A percentile compares a stretch with the other conserved stretches of the same genome.
Conservation (phyloP, 2,113 vertebrate species). For the Felis chaus region DNA sequence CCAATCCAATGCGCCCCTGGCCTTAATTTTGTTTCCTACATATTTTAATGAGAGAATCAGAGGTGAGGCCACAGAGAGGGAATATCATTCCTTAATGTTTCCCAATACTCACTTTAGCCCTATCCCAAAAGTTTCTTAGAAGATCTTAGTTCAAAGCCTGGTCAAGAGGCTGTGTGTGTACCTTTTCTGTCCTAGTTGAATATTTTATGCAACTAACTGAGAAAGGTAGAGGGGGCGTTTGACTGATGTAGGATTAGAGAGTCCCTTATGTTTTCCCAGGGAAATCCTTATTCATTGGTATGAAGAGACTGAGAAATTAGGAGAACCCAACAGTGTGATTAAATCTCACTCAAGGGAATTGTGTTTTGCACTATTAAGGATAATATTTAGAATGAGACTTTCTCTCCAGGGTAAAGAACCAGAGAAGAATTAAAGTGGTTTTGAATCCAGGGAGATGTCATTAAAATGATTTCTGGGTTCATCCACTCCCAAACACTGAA, state of each 20-base stretch:
- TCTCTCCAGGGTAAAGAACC: not conserved
- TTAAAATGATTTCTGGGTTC: not conserved
- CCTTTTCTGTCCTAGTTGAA: not conserved
- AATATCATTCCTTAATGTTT: not conserved
- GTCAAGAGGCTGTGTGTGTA: not conserved
- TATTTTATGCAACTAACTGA: not conserved
- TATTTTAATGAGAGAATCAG: not conserved
- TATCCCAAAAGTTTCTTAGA: not conserved
- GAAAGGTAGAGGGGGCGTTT: not conserved
- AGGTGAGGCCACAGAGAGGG: not conserved
- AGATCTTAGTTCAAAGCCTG: slow-evolving; percentile 11
- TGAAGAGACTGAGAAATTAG: not conserved
- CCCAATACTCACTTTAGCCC: not conserved
- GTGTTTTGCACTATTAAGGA: not conserved
- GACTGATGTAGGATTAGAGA: not conserved
- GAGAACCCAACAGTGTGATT: not conserved
- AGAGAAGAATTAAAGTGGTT: not conserved
- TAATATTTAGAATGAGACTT: not conserved
- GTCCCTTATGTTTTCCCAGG: not conserved
- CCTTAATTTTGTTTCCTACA: not conserved
- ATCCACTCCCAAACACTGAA: slow-evolving; percentile 20
- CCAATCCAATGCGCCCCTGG: not conserved
- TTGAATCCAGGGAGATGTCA: slow-evolving; percentile 30
- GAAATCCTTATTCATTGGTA: not conserved
- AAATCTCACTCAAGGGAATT: not conserved